Conservation (phyloP, 2,888 invertebrate genomes). For the Tenodera sinensis region DNA sequence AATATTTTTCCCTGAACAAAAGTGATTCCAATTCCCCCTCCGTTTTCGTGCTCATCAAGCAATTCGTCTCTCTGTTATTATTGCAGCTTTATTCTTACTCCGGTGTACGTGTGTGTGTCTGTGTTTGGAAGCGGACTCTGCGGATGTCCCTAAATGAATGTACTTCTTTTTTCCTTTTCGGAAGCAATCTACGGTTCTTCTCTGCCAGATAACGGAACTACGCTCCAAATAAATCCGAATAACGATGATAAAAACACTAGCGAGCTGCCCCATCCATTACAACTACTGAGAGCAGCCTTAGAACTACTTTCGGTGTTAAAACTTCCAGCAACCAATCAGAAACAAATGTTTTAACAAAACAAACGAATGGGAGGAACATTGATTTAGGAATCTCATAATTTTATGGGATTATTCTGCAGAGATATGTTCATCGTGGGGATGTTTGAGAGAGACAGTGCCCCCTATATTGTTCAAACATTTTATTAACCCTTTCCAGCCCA, state of each 20-base stretch:
- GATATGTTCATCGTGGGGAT: too few relatives aligned
- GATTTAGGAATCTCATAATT: too few relatives aligned
- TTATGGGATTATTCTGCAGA: too few relatives aligned
- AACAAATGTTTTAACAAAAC: too few relatives aligned
- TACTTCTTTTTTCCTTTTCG: background rate
- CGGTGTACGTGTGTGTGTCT: background rate
- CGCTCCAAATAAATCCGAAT: background rate
- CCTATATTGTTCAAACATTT: too few relatives aligned
- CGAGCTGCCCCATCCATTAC: too few relatives aligned
- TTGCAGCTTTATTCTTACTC: background rate
- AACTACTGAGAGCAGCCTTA: too few relatives aligned
- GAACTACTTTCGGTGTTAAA: too few relatives aligned
- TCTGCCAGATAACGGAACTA: background rate
- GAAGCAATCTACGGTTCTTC: background rate
- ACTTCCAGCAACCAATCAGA: too few relatives aligned
- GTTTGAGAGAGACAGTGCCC: too few relatives aligned
- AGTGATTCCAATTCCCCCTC: background rate
- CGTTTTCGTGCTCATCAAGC: background rate
- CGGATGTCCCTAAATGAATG: background rate
- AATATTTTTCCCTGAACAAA: background rate
- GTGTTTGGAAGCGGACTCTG: background rate
- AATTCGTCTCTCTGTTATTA: background rate
- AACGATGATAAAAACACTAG: background rate
- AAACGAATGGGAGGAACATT: too few relatives aligned
- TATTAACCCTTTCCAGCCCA: too few relatives aligned